A percentile compares a stretch with the other conserved stretches of the same genome.
Conservation (phyloP, 2,797 vertebrate genomes). For the Tangara arthus region DNA sequence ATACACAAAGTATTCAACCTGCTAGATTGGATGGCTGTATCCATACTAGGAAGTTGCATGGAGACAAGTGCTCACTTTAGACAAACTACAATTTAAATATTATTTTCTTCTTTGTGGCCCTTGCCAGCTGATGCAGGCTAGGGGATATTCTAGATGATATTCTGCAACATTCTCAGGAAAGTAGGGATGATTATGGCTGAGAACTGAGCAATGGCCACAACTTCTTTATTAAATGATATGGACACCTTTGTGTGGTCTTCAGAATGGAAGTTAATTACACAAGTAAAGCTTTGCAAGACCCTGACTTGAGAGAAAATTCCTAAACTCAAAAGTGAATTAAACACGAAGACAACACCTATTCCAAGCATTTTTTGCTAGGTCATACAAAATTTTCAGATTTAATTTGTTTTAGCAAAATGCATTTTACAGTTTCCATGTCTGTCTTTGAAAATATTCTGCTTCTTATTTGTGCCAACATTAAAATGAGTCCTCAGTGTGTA, state of each 20-base stretch:
- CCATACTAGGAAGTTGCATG: neutral
- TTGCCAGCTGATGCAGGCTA: neutral
- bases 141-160: neutral
- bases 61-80: neutral
- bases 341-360: neutral
- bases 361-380: neutral
- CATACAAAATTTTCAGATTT: neutral
- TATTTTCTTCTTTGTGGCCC: neutral
- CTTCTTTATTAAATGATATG: neutral
- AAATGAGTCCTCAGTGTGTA: neutral
- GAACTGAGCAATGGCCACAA: neutral
- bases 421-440: neutral
- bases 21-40: neutral
- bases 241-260: neutral
- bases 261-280: neutral
- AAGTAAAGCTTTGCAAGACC: neutral
- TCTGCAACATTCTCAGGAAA: neutral
- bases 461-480: neutral
- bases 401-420: neutral
- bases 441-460: neutral
- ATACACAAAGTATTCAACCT: neutral
- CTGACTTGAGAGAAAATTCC: neutral
- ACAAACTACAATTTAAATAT: neutral
- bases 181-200: neutral
- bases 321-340: neutral